Evolutionary conservation across 2,797 vertebrate species (phyloP), one percentile per base, ranked within the genome.

Genomic region (Iguana delicatissima): DNA sequence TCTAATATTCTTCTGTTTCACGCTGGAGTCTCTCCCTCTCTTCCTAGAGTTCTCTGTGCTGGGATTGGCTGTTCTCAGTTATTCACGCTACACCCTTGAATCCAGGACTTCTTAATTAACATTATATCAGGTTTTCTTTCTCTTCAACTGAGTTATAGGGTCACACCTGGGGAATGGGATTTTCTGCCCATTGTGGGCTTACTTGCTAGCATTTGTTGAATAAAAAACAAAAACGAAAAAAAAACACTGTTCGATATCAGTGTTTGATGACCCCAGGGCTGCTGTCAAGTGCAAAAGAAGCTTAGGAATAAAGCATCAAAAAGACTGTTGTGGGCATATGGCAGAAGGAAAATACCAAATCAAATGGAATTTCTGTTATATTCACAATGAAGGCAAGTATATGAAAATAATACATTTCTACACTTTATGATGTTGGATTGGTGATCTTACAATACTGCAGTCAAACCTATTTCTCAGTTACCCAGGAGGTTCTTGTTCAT

Each of bases 161-260:
- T 42, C 42, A 42, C 42, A 86, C 62, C 84, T 80, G 52, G 67
- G 62, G 74, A 73, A n/a, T 20, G 10, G 38, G 1, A 8, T 1
- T 18, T 38, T 12, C 64, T 81, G 8, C 38, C 79, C 74, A 38
- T 76, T 57, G 42, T 13, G 62, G 42, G 38, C 52, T 86, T 86
- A 50, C 67, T 29, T 82, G 57, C 22, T 67, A 73, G 72, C 81
- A 38, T 62, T 38, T 67, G 35, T 77, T 72, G 42, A 84, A 13
- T 82, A 55, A 86, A 74, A 90, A 42, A 26, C 38, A 62, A 16
- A n/a, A n/a, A n/a, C n/a, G n/a, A n/a, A n/a, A n/a, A n/a, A n/a
- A n/a, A n/a, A n/a, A n/a, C n/a, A 14, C 26, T 74, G n/a, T 35
- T n/a, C 80, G 57, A 69, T 7, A 42, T n/a, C 46, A 64, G 10